Evolutionary conservation across 1,140 invertebrate genomes (phyloP), one percentile per base, ranked within the genome.

Genomic region (Dendrolimus kikuchii): DNA sequence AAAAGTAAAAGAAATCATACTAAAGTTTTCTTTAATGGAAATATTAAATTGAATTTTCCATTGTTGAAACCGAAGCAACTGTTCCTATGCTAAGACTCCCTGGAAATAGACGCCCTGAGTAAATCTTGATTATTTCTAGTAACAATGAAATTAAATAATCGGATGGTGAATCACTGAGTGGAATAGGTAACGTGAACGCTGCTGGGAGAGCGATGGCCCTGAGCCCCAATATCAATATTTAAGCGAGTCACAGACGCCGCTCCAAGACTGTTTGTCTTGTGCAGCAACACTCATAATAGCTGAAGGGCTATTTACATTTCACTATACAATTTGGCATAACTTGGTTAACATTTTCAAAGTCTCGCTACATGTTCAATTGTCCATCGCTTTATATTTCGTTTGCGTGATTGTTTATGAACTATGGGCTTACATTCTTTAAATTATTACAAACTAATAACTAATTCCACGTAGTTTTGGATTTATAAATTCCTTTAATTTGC

Each of bases 241-340:
- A 62, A 70, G 55, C 60, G 52, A 68, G 64, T 64, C 58, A 62
- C 60, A 65, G 62, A 59, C 64, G 60, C 51, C 57, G 62, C 59
- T 63, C 59, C 60, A 63, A 62, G 66, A 62, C 54, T 71, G 66
- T 76, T 74, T 74, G 73, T 70, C 60, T 71, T 72, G 71, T 74
- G 61, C 68, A 74, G 71, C 71, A 61, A 60, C 59, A 66, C 64
- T 71, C 65, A 68, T 70, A 74, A 78, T 71, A 61, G 68, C 68
- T 70, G 46, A 62, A 69, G 67, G 68, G 69, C 57, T 76, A 62
- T 78, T 74, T 76, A 69, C 67, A 69, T 66, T 77, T 64, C 61
- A 62, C 59, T 68, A 71, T 68, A 70, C 53, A 68, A 77, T 64
- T 59, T 64, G 53, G 47, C 67, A 74, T 74, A 72, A 77, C 66